A percentile compares a stretch with the other conserved stretches of the same genome.
These are phyloP conservation scores for Lapara coniferarum DNA, from an alignment of 2,888 invertebrate species.

Conservation along the genomic window DNA sequence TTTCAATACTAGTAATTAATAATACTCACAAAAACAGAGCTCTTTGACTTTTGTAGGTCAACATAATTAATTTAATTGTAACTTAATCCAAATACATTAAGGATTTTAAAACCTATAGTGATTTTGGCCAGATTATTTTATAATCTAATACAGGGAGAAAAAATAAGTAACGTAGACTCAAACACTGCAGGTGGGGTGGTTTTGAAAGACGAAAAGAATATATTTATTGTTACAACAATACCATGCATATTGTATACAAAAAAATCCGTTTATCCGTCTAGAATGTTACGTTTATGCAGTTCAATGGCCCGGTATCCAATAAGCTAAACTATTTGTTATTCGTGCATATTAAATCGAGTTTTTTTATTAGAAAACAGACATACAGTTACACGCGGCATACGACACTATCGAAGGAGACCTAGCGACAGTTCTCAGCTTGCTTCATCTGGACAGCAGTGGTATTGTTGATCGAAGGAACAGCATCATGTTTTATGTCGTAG, in stretches of 20 bases:
- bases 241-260: not conserved
- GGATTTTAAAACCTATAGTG: not conserved
- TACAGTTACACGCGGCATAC: not conserved
- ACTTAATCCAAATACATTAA: not conserved
- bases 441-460: not conserved
- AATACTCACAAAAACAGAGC: too few species aligned
- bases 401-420: not conserved
- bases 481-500: not conserved
- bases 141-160: too few species aligned
- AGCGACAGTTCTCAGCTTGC: not conserved
- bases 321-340: slow-evolving; percentile 4
- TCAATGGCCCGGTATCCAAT: not conserved
- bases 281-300: not conserved
- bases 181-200: not conserved
- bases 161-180: too few species aligned
- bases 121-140: too few species aligned
- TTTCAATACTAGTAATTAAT: too few species aligned
- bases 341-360: slow-evolving; percentile 1
- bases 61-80: not conserved
- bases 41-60: too few species aligned
- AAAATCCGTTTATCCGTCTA: not conserved
- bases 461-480: too few species aligned
- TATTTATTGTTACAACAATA: too few species aligned
- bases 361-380: slow-evolving; percentile 12
- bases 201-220: not conserved